These are phyloP conservation scores for Grammomys dolichurus DNA, from an alignment of 2,113 vertebrate genomes.

Conservation along the genomic window DNA sequence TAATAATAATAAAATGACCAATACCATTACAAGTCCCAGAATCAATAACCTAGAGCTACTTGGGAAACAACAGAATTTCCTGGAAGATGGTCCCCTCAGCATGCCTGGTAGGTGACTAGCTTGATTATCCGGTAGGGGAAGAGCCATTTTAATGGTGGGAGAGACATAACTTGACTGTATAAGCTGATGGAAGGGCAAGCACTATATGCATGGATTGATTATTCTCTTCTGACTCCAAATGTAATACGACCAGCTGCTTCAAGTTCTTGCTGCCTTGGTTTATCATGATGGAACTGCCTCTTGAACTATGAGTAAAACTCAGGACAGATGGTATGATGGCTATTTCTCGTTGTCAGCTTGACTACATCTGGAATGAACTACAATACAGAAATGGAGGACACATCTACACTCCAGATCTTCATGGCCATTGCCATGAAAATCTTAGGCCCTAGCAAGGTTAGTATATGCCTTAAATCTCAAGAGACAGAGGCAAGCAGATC, in stretches of 20 bases:
- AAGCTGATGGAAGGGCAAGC: background rate
- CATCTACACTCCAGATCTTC: too few relatives aligned
- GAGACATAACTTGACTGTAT: background rate
- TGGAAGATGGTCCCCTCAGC: too few relatives aligned
- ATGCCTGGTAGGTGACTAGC: background rate
- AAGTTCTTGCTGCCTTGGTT: background rate
- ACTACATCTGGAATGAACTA: too few relatives aligned
- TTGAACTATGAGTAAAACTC: background rate
- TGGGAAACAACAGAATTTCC: background rate
- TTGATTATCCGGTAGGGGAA: background rate
- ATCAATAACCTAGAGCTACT: conserved; percentile 11
- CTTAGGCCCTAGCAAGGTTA: too few relatives aligned
- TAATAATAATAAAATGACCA: background rate
- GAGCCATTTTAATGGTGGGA: background rate
- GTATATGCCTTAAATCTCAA: too few relatives aligned
- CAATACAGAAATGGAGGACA: too few relatives aligned
- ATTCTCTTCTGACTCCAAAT: background rate
- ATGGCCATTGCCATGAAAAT: too few relatives aligned
- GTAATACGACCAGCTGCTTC: background rate
- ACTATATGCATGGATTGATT: background rate
- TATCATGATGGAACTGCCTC: background rate
- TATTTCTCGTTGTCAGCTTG: too few relatives aligned
- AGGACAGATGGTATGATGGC: too few relatives aligned
- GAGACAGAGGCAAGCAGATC: too few relatives aligned
- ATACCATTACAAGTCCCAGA: background rate